These are phyloP conservation scores for Myotis planiceps DNA, from an alignment of 2,797 vertebrate genomes.

Conservation along the genomic window DNA sequence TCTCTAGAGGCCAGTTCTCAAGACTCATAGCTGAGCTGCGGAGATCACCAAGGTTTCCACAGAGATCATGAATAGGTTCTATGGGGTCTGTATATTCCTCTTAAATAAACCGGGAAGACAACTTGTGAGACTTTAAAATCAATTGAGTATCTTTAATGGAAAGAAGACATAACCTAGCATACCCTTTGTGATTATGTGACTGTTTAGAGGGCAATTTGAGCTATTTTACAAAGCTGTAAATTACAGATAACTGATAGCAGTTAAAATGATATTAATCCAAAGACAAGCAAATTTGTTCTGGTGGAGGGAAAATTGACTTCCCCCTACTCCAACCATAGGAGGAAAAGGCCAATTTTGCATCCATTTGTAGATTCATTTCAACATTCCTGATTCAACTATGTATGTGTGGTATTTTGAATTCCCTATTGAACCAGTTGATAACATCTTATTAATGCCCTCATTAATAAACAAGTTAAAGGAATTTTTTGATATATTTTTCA, in stretches of 20 bases:
- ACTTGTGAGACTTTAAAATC: not conserved
- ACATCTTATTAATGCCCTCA: not conserved
- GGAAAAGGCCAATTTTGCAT: not conserved
- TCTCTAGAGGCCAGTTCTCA: not conserved
- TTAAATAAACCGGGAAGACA: not conserved
- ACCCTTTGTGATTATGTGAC: not conserved
- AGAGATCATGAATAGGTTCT: not conserved
- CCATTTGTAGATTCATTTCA: not conserved
- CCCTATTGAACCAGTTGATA: not conserved
- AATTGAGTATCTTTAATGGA: not conserved
- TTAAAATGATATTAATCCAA: not conserved
- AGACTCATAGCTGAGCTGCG: not conserved
- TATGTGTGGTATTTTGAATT: not conserved
- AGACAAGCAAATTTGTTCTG: not conserved
- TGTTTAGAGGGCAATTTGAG: not conserved
- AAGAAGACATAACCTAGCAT: not conserved
- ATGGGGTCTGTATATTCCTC: not conserved
- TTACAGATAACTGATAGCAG: not conserved
- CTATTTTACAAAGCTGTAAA: conserved; percentile 4
- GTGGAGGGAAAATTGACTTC: not conserved
- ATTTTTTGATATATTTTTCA: not conserved
- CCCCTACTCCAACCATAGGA: not conserved
- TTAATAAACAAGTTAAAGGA: not conserved
- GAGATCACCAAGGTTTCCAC: not conserved
- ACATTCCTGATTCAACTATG: not conserved